Base-by-base conservation (phyloP, 2,797 vertebrate genomes). In the Acanthurus leucopareius region DNA sequence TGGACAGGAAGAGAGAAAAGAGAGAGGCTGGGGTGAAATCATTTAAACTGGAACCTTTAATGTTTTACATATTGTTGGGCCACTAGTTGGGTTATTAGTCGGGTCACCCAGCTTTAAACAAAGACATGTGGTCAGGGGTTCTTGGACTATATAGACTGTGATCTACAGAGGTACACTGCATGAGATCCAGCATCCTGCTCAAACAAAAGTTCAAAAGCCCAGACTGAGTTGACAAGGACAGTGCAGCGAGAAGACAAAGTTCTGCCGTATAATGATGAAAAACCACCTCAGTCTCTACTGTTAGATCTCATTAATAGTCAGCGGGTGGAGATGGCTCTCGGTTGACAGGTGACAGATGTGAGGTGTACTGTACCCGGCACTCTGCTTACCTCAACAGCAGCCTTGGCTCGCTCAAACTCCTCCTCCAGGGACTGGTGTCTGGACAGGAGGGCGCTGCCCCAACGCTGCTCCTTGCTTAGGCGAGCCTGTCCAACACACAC, bases 361-460 rank as follows among this genome's bases (percentile, higher is more conserved):
- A 88, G 75, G 47, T 16, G 62, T 45, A 35, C 73, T 11, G 38
- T 17, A 78, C 40, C 75, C 64, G 67, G 62, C 67, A 62, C 77
- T 75, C 54, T 60, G 54, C 90, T 93, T 96, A 99, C 98, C 97
- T 99, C 98, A 79, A 99, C 98, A 52, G 98, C 98, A 86, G 98
- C 98, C 94, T 99, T 99, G 83, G 98, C 98, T 77, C 98, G 96
- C 94, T 99, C 98, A 95, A 98, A 99, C 94, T 99, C 98, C 84
- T 99, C 98, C 94, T 99, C 98, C 86, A 99, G 93, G 81, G 98
- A 99, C 83, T 99, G 98, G 91, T 99, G 97, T 94, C 98, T 96
- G 87, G 98, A 99, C 75, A 99, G 96, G 53, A 96, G 95, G 25
- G 96, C 89, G 17, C 96, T 96, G 79, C 97, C 97, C 96, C 95